Percentiles rank a stretch among this genome's conserved stretches.
These are phyloP conservation scores for Oophaga sylvatica DNA, from an alignment of 2,797 vertebrate genomes.

Conservation along the genomic window DNA sequence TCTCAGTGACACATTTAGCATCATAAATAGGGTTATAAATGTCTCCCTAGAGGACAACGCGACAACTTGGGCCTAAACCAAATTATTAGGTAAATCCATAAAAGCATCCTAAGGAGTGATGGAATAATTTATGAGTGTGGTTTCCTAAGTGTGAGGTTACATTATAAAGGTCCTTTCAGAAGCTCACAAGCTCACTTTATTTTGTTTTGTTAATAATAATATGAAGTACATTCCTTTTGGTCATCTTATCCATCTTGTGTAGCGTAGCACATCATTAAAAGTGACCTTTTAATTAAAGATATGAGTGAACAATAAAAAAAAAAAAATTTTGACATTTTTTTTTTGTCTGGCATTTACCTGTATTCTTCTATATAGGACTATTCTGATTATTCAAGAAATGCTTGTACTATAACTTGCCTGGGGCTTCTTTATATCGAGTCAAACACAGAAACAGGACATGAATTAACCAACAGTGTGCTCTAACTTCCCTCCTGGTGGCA, in stretches of 20 bases:
- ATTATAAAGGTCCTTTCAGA: neutral
- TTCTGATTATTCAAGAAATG: slow-evolving; percentile 31
- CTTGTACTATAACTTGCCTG: slow-evolving; percentile 45
- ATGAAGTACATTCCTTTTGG: neutral
- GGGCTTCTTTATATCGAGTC: slow-evolving; percentile 30
- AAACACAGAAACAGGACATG: slow-evolving; percentile 35
- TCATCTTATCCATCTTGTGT: neutral
- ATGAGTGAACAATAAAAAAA: neutral
- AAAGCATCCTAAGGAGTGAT: slow-evolving; percentile 14
- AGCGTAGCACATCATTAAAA: neutral
- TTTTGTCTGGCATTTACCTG: neutral
- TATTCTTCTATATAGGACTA: neutral
- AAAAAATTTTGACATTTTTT: neutral
- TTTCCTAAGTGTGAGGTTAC: neutral
- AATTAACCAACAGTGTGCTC: slow-evolving; percentile 32
- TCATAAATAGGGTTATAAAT: slow-evolving; percentile 14
- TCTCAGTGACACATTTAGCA: neutral
- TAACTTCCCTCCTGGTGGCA: neutral
- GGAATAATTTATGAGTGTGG: slow-evolving; percentile 23
- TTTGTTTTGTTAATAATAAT: neutral
- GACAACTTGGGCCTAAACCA: neutral
- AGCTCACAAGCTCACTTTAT: neutral
- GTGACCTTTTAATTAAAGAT: neutral
- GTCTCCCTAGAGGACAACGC: slow-evolving; percentile 9
- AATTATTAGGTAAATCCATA: neutral